Evolutionary conservation across 2,797 vertebrate genomes (phyloP).

Genomic region (Lithobates pipiens): DNA sequence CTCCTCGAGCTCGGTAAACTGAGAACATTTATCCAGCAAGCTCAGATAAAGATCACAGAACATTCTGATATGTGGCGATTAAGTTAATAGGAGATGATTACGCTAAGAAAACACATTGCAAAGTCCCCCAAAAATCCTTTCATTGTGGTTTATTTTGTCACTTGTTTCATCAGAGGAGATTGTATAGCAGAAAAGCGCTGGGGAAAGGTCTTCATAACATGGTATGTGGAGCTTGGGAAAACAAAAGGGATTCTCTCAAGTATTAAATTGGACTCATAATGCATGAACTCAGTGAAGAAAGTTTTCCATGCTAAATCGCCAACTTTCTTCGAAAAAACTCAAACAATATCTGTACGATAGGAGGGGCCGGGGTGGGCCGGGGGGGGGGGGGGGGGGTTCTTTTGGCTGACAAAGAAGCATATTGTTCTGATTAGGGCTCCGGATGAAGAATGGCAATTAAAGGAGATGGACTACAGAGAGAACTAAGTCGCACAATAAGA

Average conservation of each 20-base stretch:
- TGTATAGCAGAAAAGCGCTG: conserved; percentile 21
- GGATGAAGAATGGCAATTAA: not conserved
- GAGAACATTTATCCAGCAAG: conserved; percentile 25
- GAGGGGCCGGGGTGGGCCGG: not conserved
- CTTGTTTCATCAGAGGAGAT: conserved; percentile 20
- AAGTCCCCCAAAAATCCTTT: conserved; percentile 15
- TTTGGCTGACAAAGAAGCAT: not conserved
- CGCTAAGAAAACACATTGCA: conserved; percentile 25
- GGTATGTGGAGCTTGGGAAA: conserved; percentile 19
- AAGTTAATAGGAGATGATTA: conserved; percentile 19
- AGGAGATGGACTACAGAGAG: not conserved
- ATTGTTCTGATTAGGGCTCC: conserved; percentile 27
- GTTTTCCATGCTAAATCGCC: conserved; percentile 52
- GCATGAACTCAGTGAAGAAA: conserved; percentile 37
- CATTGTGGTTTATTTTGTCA: conserved; percentile 29
- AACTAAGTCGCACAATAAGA: not conserved
- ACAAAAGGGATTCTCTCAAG: conserved; percentile 18
- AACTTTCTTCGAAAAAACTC: conserved; percentile 31
- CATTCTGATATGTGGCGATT: conserved; percentile 7
- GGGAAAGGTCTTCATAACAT: conserved; percentile 42
- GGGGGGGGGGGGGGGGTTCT: not conserved
- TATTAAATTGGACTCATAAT: conserved; percentile 44
- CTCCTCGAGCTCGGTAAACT: conserved; percentile 3
- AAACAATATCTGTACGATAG: conserved; percentile 45
- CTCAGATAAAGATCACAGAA: conserved; percentile 41